Evolutionary conservation across 2,113 vertebrate species (phyloP), one percentile per base, ranked within the genome.

Genomic region (Mohoua ochrocephala): DNA sequence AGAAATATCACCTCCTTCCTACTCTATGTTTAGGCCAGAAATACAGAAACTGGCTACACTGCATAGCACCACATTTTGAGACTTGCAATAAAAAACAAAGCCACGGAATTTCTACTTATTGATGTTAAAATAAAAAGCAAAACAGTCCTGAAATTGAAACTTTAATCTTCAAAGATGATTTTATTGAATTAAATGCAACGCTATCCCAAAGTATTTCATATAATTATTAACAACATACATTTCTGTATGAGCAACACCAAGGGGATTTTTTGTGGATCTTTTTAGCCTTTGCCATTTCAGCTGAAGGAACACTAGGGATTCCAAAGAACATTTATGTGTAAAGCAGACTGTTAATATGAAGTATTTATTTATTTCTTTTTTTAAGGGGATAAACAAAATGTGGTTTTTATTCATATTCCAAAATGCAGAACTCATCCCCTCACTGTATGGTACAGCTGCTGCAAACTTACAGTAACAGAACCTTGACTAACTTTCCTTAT

Each of bases 231-330:
- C 21, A 82, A 74, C 13, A 69, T 6, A 45, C 7, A 65, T 33
- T 80, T 90, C 47, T 31, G 28, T 33, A 71, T 61, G 15, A 85
- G 47, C 18, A 91, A 83, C 87, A 60, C 9, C 6, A 57, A 61
- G 28, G 5, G 23, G 5, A 0, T 9, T 70, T 37, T 69, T 60
- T 0, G 0, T 7, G 33, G 20, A 57, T 49, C 56, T 42, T 67
- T 87, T 42, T 21, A 41, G 41, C 4, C 47, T 81, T 74, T 87
- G 26, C 30, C 14, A 81, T 68, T 83, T 82, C 35, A 92, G 35
- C 41, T 84, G 61, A 92, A 91, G 47, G 24, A 91, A 87, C 5
- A 39, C 35, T 20, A 82, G 13, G 12, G 33, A 78, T 87, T 82
- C 22, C 18, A 84, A 60, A 64, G 17, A 71, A 77, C 10, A 14